Evolutionary conservation across 2,888 invertebrate species (phyloP), one percentile per base, ranked within the genome.

Genomic region (Oxyteleia sp.): DNA sequence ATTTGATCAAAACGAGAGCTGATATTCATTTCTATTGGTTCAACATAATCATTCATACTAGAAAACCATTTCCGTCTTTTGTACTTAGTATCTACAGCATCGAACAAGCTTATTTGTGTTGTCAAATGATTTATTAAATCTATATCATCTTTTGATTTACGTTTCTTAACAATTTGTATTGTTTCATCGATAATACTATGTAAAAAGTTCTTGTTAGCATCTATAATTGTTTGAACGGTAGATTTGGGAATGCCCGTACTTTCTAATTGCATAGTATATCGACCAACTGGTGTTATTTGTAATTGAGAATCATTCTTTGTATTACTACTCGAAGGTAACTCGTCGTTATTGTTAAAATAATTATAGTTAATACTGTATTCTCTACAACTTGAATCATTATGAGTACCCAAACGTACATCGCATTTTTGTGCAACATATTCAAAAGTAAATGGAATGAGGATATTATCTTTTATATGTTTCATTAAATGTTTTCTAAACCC

Each of bases 41-140:
- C 41, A 18, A 84, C 80, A 59, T 51, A 84, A 41, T 79, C 78
- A 87, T 86, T 32, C 45, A 53, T 49, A 10, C 29, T 41, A n/a
- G 35, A 35, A 59, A 76, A 29, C n/a, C 53, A 10, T 79, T 79
- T 79, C n/a, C n/a, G 61, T 38, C 78, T 69, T 55, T 53, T 61
- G 18, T 71, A 55, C 10, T 23, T 59, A 10, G 66, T 53, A 51
- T 69, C 41, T 4, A 78, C 13, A 0, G 32, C 47, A 16, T 71
- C 38, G 57, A 71, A 79, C 4, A 20, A 7, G 8, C 11, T 26
- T 15, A 23, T 61, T 43, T 69, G 51, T 23, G 20, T 51, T 35
- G 51, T 68, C n/a, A 51, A 66, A 15, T 66, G 15, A 49, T 47
- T 38, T 18, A 51, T 43, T 10, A 61, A 43, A 8, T 59, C 11